Conservation (phyloP, 2,888 invertebrate species). For the Galerucella nymphaeae region DNA sequence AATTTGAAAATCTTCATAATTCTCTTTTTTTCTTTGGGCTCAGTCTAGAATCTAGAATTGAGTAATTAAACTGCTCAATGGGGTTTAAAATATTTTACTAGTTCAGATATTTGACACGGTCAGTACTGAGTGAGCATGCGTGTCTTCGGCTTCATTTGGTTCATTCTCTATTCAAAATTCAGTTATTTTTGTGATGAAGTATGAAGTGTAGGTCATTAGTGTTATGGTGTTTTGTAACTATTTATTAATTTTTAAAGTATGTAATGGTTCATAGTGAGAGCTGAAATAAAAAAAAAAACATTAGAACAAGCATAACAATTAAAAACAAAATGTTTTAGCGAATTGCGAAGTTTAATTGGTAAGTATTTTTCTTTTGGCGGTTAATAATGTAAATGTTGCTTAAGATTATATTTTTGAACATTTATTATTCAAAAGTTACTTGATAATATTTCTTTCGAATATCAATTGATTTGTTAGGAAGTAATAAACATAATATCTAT, state of each 20-base stretch:
- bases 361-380: neutral
- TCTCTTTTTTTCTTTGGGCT: neutral
- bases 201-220: neutral
- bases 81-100: neutral
- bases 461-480: too few relatives aligned
- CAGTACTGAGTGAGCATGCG: neutral
- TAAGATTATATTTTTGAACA: neutral
- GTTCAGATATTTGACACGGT: neutral
- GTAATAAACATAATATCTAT: too few relatives aligned
- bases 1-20: neutral
- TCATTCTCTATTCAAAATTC: neutral
- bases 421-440: neutral
- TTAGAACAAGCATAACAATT: neutral
- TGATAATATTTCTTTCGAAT: neutral
- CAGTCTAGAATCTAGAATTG: neutral
- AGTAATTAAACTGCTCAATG: neutral
- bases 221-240: neutral
- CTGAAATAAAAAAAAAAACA: neutral
- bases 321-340: neutral
- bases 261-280: neutral
- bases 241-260: neutral
- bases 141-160: neutral
- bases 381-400: neutral
- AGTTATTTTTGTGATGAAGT: neutral
- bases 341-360: neutral